A percentile compares a stretch with the other conserved stretches of the same genome.
Conservation (phyloP, 2,797 vertebrate species). For the Notamacropus eugenii region DNA sequence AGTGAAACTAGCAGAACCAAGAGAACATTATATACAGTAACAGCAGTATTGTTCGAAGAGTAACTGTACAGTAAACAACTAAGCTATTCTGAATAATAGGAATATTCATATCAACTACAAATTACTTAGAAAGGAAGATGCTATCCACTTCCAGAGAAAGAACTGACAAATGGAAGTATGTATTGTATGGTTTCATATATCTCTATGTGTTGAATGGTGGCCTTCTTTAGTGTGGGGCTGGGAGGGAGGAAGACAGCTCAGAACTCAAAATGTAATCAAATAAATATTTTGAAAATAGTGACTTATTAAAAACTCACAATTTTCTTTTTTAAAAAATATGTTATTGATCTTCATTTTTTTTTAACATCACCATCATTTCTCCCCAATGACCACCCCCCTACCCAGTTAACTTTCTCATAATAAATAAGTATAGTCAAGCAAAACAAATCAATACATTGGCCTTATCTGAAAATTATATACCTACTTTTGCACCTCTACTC, state of each 20-base stretch:
- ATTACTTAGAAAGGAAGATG: neutral
- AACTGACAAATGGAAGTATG: neutral
- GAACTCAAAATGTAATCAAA: neutral
- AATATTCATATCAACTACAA: neutral
- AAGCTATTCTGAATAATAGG: neutral
- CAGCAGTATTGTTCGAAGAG: too few relatives aligned
- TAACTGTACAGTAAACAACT: too few relatives aligned
- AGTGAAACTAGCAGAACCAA: neutral
- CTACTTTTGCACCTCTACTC: neutral
- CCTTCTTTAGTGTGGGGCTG: neutral
- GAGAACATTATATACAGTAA: too few relatives aligned
- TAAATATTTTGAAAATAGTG: neutral
- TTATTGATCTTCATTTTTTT: neutral
- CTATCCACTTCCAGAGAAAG: neutral
- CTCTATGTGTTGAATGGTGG: neutral
- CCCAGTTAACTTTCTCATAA: neutral
- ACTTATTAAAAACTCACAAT: neutral
- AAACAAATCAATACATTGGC: neutral
- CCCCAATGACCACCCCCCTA: too few relatives aligned
- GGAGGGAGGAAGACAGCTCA: neutral
- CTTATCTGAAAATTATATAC: neutral
- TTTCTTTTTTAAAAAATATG: too few relatives aligned
- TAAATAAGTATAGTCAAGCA: neutral
- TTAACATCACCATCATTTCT: neutral
- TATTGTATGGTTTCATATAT: neutral